Percentiles rank a stretch among this genome's conserved stretches.
phyloP scores from a whole-genome alignment of 1,140 invertebrate species.

The Sminthurides bifidus region DNA sequence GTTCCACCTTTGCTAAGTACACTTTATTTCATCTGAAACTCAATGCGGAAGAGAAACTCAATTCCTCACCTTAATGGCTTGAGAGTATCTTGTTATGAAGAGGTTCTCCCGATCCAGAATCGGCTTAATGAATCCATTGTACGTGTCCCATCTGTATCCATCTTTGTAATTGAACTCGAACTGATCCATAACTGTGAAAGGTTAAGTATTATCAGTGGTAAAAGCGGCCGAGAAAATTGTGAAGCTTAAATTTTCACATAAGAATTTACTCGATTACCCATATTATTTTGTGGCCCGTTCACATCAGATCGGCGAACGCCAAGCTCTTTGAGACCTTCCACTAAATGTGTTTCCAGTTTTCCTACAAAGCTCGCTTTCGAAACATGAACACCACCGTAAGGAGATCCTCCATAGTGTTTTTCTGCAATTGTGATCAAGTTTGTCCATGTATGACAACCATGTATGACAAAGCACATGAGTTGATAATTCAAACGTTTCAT shows the following conservation, averaged over 20 bases:
- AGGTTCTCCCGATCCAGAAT: constrained; percentile 15
- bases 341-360: constrained; percentile 37
- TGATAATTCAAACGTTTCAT: too few relatives aligned
- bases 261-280: background rate
- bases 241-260: background rate
- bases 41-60: too few relatives aligned
- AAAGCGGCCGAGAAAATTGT: background rate
- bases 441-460: too few relatives aligned
- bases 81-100: constrained; percentile 17
- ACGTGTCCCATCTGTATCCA: constrained; percentile 15
- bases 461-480: too few relatives aligned
- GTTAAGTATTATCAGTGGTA: too few relatives aligned
- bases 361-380: constrained; percentile 11
- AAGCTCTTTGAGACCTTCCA: constrained; percentile 40
- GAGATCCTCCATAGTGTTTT: too few relatives aligned
- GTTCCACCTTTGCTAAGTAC: background rate
- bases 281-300: constrained; percentile 37
- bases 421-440: too few relatives aligned
- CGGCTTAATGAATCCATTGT: constrained; percentile 14
- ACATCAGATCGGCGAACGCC: constrained; percentile 44
- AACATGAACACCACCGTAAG: too few relatives aligned
- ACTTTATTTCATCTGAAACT: too few relatives aligned
- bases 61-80: constrained; percentile 24
- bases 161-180: constrained; percentile 19
- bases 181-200: background rate